Percentiles rank a stretch among this genome's conserved stretches.
phyloP scores from a whole-genome alignment of 2,797 vertebrate species.

The Galaxias olidus region DNA sequence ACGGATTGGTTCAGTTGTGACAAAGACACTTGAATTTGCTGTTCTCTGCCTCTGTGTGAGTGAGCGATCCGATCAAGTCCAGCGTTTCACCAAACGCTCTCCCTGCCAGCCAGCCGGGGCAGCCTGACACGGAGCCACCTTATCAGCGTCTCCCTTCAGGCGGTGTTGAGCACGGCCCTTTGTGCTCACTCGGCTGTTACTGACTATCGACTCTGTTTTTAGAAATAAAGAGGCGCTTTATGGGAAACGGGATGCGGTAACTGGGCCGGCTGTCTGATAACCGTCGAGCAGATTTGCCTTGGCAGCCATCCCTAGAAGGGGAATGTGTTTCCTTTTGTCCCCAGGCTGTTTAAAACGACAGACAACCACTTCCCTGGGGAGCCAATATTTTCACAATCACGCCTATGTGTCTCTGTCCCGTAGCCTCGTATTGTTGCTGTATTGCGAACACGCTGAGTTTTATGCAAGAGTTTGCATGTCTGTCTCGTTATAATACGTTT shows the following conservation, averaged over 20 bases:
- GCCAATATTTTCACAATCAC: background rate
- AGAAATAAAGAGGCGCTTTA: conserved; percentile 37
- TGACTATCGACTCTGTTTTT: conserved; percentile 20
- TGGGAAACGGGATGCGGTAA: conserved; percentile 17
- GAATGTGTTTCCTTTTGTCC: background rate
- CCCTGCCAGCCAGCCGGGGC: background rate
- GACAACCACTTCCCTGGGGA: background rate
- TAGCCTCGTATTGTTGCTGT: no score
- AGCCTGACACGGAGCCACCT: no score
- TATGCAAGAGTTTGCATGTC: no score
- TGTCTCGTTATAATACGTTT: no score
- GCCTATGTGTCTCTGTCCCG: background rate
- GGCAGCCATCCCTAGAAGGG: conserved; percentile 6
- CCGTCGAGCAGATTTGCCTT: conserved; percentile 32
- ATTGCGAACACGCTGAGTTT: no score
- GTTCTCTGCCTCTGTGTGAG: background rate
- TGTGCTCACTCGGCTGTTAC: conserved; percentile 31
- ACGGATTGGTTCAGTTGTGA: background rate
- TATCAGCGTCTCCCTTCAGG: conserved; percentile 23
- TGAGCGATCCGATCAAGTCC: background rate
- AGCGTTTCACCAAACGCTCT: background rate
- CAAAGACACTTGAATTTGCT: background rate
- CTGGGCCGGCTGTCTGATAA: conserved; percentile 16
- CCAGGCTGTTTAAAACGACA: background rate
- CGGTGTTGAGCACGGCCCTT: conserved; percentile 35